These are phyloP conservation scores for Frankliniella fusca DNA, from an alignment of 2,888 invertebrate genomes.

Conservation along the genomic window DNA sequence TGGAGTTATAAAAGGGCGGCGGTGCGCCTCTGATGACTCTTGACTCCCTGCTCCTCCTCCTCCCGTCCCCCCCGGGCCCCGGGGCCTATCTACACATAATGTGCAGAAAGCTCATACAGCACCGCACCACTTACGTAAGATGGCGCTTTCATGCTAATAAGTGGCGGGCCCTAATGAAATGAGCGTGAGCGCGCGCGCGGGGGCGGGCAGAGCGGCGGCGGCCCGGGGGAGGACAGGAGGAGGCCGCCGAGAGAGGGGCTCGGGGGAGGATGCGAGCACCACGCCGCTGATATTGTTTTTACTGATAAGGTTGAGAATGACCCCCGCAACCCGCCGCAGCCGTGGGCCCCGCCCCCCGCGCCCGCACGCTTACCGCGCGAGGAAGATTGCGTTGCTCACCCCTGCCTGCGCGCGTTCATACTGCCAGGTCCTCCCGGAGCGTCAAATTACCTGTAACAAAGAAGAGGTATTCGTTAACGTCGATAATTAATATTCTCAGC, in stretches of 20 bases:
- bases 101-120: slow-evolving; percentile 18
- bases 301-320: no score
- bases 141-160: slow-evolving; percentile 18
- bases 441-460: background rate
- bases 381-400: no score
- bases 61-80: background rate
- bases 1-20: slow-evolving; percentile 10
- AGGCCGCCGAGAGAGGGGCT: background rate
- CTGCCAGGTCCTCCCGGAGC: background rate
- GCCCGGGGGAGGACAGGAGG: background rate
- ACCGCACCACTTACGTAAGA: slow-evolving; percentile 1
- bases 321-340: no score
- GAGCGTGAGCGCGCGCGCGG: background rate
- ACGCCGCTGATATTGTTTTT: no score
- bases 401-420: background rate
- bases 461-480: no score
- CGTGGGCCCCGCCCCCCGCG: background rate
- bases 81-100: background rate
- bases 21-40: background rate
- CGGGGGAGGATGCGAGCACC: background rate
- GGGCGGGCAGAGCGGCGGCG: background rate
- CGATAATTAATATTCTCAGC: no score
- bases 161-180: slow-evolving; percentile 9
- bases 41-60: no score
- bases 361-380: background rate